Evolutionary conservation across 2,888 invertebrate species (phyloP).

Genomic region (Chelonus formosanus): DNA sequence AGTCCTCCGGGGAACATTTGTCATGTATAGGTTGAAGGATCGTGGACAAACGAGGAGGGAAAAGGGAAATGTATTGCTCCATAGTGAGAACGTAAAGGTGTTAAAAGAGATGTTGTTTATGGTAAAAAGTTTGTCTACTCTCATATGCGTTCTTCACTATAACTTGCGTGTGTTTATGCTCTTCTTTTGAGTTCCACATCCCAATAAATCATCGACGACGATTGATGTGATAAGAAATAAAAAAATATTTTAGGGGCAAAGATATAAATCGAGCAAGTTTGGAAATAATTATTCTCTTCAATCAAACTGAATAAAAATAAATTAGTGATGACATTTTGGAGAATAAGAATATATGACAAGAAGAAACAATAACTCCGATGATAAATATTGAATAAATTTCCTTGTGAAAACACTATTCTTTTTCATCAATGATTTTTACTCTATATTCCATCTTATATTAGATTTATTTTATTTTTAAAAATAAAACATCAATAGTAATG

Average conservation of each 20-base stretch:
- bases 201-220: constrained; percentile 19
- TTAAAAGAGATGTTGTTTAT: constrained; percentile 53
- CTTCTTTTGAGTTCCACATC: neutral
- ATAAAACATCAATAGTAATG: too few species aligned
- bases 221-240: neutral
- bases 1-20: constrained; percentile 55
- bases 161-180: constrained; percentile 14
- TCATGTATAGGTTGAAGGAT: constrained; percentile 44
- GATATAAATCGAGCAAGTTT: neutral
- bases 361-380: neutral
- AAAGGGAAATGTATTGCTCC: constrained; percentile 44
- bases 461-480: too few species aligned
- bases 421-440: too few species aligned
- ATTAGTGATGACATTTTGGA: constrained; percentile 45
- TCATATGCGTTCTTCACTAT: neutral
- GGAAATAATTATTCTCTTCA: neutral
- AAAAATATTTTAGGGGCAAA: constrained; percentile 4
- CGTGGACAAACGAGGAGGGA: constrained; percentile 28
- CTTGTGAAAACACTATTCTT: too few species aligned
- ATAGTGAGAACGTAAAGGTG: constrained; percentile 19
- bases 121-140: constrained; percentile 38
- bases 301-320: constrained; percentile 1
- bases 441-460: too few species aligned
- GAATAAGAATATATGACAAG: constrained; percentile 31
- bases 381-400: too few species aligned